Evolutionary conservation across 2,797 vertebrate species (phyloP), one percentile per base, ranked within the genome.

Genomic region (Danio albolineatus): DNA sequence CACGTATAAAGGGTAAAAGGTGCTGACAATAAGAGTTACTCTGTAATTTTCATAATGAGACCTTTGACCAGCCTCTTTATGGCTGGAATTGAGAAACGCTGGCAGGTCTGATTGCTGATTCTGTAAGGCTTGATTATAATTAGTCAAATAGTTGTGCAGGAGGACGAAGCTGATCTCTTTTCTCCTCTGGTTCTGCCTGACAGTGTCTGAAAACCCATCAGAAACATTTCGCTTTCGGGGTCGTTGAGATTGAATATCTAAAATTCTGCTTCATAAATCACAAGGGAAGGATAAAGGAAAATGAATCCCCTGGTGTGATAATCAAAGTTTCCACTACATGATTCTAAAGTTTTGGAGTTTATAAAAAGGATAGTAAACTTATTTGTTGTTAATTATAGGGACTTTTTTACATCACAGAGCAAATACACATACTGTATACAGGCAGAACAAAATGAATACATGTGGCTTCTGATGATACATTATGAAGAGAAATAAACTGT

Each of bases 1-100:
- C 53, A 44, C 41, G 46, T 46, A 46, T 64, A 39, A 28, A 64
- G 65, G 46, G 57, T 62, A 57, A 82, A 76, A 77, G 74, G 74
- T 72, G 74, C 59, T 56, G 66, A 70, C 79, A 70, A 76, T 62
- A 69, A 62, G 56, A 60, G 54, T 62, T 36, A 69, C 70, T 71
- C 54, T 85, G 82, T 90, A 86, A 90, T 90, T 91, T 89, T 79
- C 82, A 60, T 87, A 87, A 88, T 73, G 79, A 86, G 81, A 80
- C 85, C 87, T 89, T 87, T 90, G 82, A 84, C 69, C 44, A 43
- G 44, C 36, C 66, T 73, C 81, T 85, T 85, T 80, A 56, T 79
- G 62, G 2, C 54, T 72, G 61, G 76, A 74, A 82, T 78, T 54
- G 41, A 83, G 39, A 73, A 80, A 77, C 69, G 72, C 83, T 87